Evolutionary conservation across 2,113 vertebrate genomes (phyloP), one percentile per base, ranked within the genome.

Genomic region (Uropsilus gracilis): DNA sequence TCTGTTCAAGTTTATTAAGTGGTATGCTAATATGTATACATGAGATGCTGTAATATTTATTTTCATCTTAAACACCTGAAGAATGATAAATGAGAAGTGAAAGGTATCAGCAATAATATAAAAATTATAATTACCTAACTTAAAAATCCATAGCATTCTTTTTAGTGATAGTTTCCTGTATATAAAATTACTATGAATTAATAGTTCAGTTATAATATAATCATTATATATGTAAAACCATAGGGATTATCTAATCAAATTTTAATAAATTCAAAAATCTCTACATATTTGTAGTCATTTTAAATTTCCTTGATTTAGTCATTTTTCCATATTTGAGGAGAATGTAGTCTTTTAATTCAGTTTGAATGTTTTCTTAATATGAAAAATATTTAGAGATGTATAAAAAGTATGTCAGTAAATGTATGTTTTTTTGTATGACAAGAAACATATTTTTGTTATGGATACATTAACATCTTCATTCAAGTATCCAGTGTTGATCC

Each of bases 361-460:
- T 32, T 48, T 93, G 39, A 83, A 42, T 0, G 3, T 94, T 89
- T 85, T 86, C 32, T 85, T 82, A 42, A 8, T 28, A 73, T 77
- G 8, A 69, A 59, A 95, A 77, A 1, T 20, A 88, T 39, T 88
- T 85, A 80, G n/a, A 13, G 8, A 76, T 90, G 57, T 59, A 59
- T 48, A 80, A 69, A 83, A 89, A 72, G 20, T 50, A 12, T 82
- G 34, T 90, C 24, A 92, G 90, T 8, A 63, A n/a, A 88, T 64
- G 6, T 3, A 59, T 9, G 12, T 61, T 89, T 77, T 59, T 32
- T 64, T 85, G 17, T 30, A 26, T 57, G n/a, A 10, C 2, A 73
- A 46, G 12, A 77, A 73, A 37, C 44, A 9, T 28, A 85, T 73
- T 61, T 46, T 68, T 39, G 12, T 89, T 84, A n/a, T 2, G 1